Conservation (phyloP, 2,888 invertebrate species). For the Eupithecia subumbrata region DNA sequence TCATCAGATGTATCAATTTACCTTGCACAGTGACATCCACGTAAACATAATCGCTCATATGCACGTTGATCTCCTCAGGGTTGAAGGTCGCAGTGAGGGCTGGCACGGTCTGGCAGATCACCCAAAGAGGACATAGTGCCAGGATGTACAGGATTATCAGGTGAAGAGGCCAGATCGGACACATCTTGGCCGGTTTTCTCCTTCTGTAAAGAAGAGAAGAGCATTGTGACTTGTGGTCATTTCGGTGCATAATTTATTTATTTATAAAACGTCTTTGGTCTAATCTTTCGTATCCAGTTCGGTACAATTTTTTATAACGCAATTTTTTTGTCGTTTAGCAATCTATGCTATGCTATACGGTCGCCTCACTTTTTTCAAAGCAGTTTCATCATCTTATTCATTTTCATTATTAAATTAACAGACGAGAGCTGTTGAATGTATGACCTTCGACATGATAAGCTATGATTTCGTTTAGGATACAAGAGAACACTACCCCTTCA, state of each 20-base stretch:
- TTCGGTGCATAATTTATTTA: not conserved
- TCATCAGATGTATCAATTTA: conserved; percentile 38
- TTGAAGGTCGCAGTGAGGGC: conserved; percentile 66
- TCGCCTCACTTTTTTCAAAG: not conserved
- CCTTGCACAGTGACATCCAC: conserved; percentile 71
- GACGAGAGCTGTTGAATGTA: not conserved
- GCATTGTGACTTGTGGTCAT: not conserved
- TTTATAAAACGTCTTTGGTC: not conserved
- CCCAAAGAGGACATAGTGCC: conserved; percentile 81
- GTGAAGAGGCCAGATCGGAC: conserved; percentile 86
- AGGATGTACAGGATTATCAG: conserved; percentile 82
- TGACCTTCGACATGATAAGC: not conserved
- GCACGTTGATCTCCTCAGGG: conserved; percentile 62
- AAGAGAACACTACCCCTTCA: not conserved
- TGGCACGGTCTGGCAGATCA: conserved; percentile 76
- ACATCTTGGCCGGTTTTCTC: conserved; percentile 70
- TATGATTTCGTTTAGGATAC: not conserved
- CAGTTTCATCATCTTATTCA: not conserved
- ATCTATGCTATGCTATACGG: no score
- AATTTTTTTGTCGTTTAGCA: no score
- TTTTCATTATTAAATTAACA: not conserved
- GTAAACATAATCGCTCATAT: conserved; percentile 74
- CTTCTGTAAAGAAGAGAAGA: conserved; percentile 34
- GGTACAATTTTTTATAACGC: no score
- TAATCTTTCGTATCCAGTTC: not conserved